Percentiles rank a stretch among this genome's conserved stretches.
phyloP scores from a whole-genome alignment of 2,888 invertebrate species.

The Sympetrum striolatum region DNA sequence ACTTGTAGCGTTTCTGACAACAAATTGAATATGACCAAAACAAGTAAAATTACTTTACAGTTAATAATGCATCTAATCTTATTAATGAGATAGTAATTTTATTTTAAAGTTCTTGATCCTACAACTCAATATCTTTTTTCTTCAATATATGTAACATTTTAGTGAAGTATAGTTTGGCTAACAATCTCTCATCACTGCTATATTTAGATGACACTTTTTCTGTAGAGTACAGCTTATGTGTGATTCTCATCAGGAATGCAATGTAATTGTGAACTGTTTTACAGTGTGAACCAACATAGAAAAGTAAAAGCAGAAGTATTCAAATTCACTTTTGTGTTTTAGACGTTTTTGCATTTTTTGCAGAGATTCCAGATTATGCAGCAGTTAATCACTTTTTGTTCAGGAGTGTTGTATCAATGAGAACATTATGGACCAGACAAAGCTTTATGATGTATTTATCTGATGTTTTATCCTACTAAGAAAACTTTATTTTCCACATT shows the following conservation, averaged over 20 bases:
- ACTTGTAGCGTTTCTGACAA: background rate
- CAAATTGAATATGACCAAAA: background rate
- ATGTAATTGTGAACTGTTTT: background rate
- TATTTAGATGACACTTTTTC: slow-evolving; percentile 21
- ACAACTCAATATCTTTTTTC: background rate
- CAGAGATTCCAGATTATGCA: background rate
- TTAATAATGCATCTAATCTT: background rate
- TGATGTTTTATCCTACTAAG: background rate
- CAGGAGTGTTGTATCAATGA: slow-evolving; percentile 5
- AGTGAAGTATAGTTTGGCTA: slow-evolving; percentile 22
- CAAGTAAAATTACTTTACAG: background rate
- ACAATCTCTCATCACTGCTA: slow-evolving; percentile 12
- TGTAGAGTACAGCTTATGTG: slow-evolving; percentile 35
- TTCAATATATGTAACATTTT: slow-evolving; percentile 2
- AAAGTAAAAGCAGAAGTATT: background rate
- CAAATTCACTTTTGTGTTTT: background rate
- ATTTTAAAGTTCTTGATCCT: background rate
- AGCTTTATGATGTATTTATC: background rate
- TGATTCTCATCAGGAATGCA: slow-evolving; percentile 19
- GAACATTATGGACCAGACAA: slow-evolving; percentile 5
- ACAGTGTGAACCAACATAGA: background rate
- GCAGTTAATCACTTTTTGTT: slow-evolving; percentile 8
- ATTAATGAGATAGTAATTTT: background rate
- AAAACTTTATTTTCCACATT: slow-evolving; percentile 6
- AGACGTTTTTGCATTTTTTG: slow-evolving; percentile 1